A percentile compares a stretch with the other conserved stretches of the same genome.
phyloP scores from a whole-genome alignment of 1,140 invertebrate species.

The Euwallacea fornicatus region DNA sequence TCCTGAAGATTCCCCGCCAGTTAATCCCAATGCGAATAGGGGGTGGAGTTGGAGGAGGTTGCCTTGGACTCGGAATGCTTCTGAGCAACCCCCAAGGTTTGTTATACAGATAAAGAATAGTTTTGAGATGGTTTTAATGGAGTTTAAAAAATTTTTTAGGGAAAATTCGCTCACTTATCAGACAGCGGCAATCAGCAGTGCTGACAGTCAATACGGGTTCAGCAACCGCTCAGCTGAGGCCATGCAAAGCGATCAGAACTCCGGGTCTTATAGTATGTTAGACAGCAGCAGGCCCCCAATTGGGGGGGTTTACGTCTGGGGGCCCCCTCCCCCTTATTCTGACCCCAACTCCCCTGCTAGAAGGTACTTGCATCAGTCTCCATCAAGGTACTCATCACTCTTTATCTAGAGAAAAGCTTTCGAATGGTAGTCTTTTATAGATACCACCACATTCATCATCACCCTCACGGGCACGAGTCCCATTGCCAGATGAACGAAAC shows the following conservation, averaged over 20 bases:
- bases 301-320: slow-evolving; percentile 62
- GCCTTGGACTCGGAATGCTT: slow-evolving; percentile 57
- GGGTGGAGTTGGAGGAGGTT: slow-evolving; percentile 64
- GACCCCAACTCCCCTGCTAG: slow-evolving; percentile 69
- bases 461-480: slow-evolving; percentile 50
- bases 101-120: too few species aligned
- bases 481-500: slow-evolving; percentile 53
- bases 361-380: slow-evolving; percentile 45
- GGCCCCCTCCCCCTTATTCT: slow-evolving; percentile 74
- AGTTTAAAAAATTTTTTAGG: slow-evolving; percentile 31
- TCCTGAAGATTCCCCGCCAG: slow-evolving; percentile 58
- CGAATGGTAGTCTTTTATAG: slow-evolving; percentile 28
- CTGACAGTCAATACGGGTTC: slow-evolving; percentile 70
- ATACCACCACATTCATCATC: slow-evolving; percentile 51
- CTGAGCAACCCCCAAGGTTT: slow-evolving; percentile 42
- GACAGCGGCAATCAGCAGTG: slow-evolving; percentile 53
- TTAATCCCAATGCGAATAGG: slow-evolving; percentile 55
- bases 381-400: slow-evolving; percentile 41
- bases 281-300: slow-evolving; percentile 58
- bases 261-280: slow-evolving; percentile 57
- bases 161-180: slow-evolving; percentile 51
- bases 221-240: slow-evolving; percentile 56
- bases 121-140: too few species aligned
- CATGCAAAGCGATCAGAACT: slow-evolving; percentile 51
- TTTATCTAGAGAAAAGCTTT: neutral